phyloP scores from a whole-genome alignment of 2,888 invertebrate genomes.

The Dicycla oo region DNA sequence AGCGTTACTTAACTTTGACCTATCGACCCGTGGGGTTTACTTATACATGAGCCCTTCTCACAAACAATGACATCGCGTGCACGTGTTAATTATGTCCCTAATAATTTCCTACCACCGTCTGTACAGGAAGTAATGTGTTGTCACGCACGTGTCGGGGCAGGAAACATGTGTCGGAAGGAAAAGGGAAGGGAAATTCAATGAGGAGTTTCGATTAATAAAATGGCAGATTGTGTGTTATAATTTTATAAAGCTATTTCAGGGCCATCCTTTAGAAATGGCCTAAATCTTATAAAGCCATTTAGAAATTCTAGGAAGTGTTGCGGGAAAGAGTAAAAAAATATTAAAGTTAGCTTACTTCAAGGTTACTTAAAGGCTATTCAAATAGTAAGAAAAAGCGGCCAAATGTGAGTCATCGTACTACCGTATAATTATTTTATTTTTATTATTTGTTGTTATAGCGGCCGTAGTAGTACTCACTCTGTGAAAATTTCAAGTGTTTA shows the following conservation, averaged over 20 bases:
- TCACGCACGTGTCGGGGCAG: constrained; percentile 41
- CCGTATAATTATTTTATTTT: no score
- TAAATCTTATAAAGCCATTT: background rate
- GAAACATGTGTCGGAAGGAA: constrained; percentile 19
- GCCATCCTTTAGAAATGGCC: background rate
- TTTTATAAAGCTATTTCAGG: background rate
- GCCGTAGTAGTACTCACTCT: no score
- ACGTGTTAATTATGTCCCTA: constrained; percentile 31
- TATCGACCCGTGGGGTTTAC: background rate
- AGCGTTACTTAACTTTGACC: background rate
- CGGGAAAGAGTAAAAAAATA: background rate
- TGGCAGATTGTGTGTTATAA: background rate
- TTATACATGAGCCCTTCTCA: background rate
- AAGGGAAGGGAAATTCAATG: constrained; percentile 18
- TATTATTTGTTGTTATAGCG: no score
- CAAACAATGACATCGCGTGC: constrained; percentile 11
- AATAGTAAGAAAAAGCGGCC: no score
- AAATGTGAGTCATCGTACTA: no score
- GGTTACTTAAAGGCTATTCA: background rate
- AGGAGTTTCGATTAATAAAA: background rate
- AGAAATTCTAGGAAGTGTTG: background rate
- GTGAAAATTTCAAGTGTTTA: no score
- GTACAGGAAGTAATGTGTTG: constrained; percentile 31
- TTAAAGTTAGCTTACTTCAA: background rate
- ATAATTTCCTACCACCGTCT: constrained; percentile 26